Percentiles rank a stretch among this genome's conserved stretches.
Evolutionary conservation across 2,113 vertebrate genomes (phyloP).

Genomic region (Grallaria varia): DNA sequence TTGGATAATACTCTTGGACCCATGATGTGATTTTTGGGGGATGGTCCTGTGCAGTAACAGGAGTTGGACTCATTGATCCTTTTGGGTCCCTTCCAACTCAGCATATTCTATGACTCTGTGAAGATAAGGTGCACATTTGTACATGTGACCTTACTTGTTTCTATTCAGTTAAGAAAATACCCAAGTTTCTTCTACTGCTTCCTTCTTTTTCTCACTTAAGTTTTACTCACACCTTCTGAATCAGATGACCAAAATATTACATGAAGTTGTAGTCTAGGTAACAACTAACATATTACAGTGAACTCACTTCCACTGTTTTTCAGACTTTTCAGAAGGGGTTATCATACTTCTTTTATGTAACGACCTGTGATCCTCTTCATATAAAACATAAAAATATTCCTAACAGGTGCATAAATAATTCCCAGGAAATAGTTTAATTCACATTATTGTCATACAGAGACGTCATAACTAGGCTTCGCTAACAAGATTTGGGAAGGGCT

Average conservation of each 20-base stretch:
- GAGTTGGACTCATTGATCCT: rapidly evolving
- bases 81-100: neutral
- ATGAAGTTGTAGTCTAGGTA: neutral
- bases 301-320: neutral
- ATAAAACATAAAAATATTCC: neutral
- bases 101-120: neutral
- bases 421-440: neutral
- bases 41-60: rapidly evolving
- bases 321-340: neutral
- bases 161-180: neutral
- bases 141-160: neutral
- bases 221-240: neutral
- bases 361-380: neutral
- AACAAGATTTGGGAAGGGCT: no score
- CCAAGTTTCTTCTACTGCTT: neutral
- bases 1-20: neutral
- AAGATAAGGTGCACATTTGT: neutral
- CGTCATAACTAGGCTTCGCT: no score
- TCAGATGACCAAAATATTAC: neutral
- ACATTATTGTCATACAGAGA: neutral
- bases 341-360: neutral
- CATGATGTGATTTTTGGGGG: neutral
- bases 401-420: neutral
- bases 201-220: neutral
- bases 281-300: neutral